These are phyloP conservation scores for Amphibalanus amphitrite DNA, from an alignment of 1,140 invertebrate species.

Conservation along the genomic window DNA sequence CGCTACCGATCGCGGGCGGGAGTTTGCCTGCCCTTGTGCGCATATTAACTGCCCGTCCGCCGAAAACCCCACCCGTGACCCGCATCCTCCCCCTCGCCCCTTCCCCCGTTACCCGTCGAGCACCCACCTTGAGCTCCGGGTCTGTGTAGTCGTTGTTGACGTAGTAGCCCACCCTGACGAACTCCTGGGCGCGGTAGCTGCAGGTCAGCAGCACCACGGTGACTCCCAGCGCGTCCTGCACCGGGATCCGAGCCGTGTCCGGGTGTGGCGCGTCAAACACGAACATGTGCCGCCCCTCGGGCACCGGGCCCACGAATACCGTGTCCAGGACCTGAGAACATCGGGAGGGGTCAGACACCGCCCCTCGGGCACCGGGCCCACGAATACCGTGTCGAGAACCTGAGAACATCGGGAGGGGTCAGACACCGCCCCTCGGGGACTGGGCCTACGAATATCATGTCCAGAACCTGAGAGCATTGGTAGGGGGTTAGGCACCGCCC, in stretches of 20 bases:
- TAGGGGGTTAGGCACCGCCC: too few species aligned
- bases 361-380: conserved; percentile 94
- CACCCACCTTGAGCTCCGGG: conserved; percentile 28
- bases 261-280: conserved; percentile 91
- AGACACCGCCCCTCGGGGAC: too few species aligned
- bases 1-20: conserved; percentile 26
- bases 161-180: conserved; percentile 95
- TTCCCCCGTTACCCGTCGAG: background rate
- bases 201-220: conserved; percentile 93
- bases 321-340: conserved; percentile 74
- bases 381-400: conserved; percentile 81
- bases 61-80: too few species aligned
- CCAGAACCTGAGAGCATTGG: too few species aligned
- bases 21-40: too few species aligned
- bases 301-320: conserved; percentile 91
- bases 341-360: conserved; percentile 35
- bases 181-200: conserved; percentile 82
- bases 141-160: conserved; percentile 97
- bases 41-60: too few species aligned
- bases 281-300: conserved; percentile 94
- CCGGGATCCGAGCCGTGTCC: conserved; percentile 78
- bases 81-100: too few species aligned
- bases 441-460: too few species aligned
- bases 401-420: too few species aligned
- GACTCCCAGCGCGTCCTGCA: conserved; percentile 88